Evolutionary conservation across 64 coral and sea anemone genomes (phyloP).

Genomic region (Montipora sp.): DNA sequence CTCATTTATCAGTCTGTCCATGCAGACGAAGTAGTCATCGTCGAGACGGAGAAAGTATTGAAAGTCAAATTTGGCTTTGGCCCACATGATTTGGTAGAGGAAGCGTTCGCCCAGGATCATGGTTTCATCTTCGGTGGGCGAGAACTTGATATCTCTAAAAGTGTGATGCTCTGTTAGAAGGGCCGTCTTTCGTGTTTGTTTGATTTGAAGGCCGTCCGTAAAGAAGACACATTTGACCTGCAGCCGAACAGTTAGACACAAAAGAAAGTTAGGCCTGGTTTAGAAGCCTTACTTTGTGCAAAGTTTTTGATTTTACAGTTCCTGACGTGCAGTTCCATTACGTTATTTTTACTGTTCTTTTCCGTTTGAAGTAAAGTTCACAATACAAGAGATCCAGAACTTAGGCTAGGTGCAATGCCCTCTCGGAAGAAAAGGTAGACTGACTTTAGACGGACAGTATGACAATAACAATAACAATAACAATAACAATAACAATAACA

Average conservation of each 20-base stretch:
- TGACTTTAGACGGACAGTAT: no score
- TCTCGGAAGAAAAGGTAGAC: no score
- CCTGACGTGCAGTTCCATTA: no score
- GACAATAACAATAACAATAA: no score
- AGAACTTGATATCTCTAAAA: not conserved
- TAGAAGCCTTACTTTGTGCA: no score
- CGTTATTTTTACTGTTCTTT: no score
- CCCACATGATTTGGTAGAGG: slow-evolving; percentile 62
- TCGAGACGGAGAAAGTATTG: slow-evolving; percentile 49
- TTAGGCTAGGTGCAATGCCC: no score
- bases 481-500: no score
- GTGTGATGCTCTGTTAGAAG: not conserved
- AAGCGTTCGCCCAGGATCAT: slow-evolving; percentile 31
- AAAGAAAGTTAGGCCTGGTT: no score
- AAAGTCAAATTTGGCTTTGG: slow-evolving; percentile 54
- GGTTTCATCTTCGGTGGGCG: not conserved
- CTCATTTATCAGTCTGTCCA: slow-evolving; percentile 45
- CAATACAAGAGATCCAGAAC: no score
- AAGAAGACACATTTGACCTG: slow-evolving; percentile 2
- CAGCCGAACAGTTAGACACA: not conserved
- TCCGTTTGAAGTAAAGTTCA: no score
- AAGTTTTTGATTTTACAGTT: no score
- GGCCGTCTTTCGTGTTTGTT: not conserved
- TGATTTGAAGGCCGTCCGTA: not conserved
- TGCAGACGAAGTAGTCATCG: slow-evolving; percentile 68